phyloP scores from a whole-genome alignment of 30 jellyfish, hydroid and myxozoan species.

The Nemopilema nomurai region DNA sequence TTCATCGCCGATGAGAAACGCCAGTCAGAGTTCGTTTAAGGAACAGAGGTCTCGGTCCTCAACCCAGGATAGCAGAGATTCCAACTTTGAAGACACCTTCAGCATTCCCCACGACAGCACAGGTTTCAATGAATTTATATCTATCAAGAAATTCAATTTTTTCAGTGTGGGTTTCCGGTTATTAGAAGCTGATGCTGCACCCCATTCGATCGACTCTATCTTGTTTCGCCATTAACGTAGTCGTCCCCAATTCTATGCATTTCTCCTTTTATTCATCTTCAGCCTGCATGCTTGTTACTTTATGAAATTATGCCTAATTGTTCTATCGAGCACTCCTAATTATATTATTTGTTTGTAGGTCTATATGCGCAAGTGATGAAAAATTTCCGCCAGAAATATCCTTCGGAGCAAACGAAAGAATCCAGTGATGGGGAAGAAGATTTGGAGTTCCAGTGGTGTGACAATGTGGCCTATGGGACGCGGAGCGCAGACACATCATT shows the following conservation, averaged over 20 bases:
- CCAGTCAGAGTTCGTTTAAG: constrained; percentile 34
- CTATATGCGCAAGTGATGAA: constrained; percentile 77
- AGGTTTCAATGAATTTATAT: constrained; percentile 15
- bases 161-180: no score
- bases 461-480: constrained; percentile 81
- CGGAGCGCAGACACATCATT: constrained; percentile 26
- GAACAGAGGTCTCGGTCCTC: constrained; percentile 79
- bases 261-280: no score
- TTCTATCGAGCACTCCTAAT: no score
- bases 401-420: constrained; percentile 22
- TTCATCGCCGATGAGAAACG: constrained; percentile 74
- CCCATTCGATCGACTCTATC: no score
- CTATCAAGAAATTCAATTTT: no score
- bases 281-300: no score
- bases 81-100: constrained; percentile 33
- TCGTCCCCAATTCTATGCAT: no score
- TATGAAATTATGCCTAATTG: no score
- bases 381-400: constrained; percentile 4
- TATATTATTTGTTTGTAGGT: no score
- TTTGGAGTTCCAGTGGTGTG: constrained; percentile 83
- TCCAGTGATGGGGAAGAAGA: constrained; percentile 89
- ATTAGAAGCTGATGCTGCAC: no score
- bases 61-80: constrained; percentile 79
- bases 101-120: constrained; percentile 79
- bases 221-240: neutral